A percentile compares a stretch with the other conserved stretches of the same genome.
phyloP scores from a whole-genome alignment of 2,888 invertebrate genomes.

The Volucella inflata region DNA sequence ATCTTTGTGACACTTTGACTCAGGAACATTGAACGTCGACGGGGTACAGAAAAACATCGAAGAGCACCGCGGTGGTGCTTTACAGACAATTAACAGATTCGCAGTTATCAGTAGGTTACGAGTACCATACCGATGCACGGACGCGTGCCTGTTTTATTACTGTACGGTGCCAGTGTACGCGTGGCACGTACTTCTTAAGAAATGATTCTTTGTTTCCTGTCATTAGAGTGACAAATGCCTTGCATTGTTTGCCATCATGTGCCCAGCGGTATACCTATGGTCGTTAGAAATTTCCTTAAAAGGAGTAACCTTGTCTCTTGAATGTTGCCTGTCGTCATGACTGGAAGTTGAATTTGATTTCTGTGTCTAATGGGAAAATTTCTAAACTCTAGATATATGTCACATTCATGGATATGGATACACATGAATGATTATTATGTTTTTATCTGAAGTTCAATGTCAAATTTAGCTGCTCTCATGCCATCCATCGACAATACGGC shows the following conservation, averaged over 20 bases:
- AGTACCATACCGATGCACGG: slow-evolving; percentile 28
- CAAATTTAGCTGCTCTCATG: slow-evolving; percentile 6
- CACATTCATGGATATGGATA: not conserved
- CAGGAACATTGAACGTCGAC: not conserved
- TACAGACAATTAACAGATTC: slow-evolving; percentile 61
- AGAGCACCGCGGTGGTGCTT: slow-evolving; percentile 34
- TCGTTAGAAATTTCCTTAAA: slow-evolving; percentile 54
- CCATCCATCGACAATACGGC: too few species aligned
- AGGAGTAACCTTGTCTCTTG: slow-evolving; percentile 61
- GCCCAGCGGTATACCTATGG: slow-evolving; percentile 13
- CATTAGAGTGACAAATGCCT: slow-evolving; percentile 31
- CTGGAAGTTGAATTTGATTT: slow-evolving; percentile 19
- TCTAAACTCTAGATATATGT: too few species aligned
- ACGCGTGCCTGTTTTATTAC: slow-evolving; percentile 70
- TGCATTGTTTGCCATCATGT: slow-evolving; percentile 20
- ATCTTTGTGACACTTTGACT: slow-evolving; percentile 66
- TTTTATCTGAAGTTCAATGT: slow-evolving; percentile 16
- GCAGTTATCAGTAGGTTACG: slow-evolving; percentile 44
- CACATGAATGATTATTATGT: not conserved
- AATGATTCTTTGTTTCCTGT: slow-evolving; percentile 48
- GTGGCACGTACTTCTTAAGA: slow-evolving; percentile 67
- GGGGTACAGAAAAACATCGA: slow-evolving; percentile 16
- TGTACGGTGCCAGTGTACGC: slow-evolving; percentile 52
- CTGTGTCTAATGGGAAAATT: not conserved
- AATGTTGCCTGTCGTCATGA: not conserved